Evolutionary conservation across 2,888 invertebrate genomes (phyloP).

Genomic region (Phaonia tiefii): DNA sequence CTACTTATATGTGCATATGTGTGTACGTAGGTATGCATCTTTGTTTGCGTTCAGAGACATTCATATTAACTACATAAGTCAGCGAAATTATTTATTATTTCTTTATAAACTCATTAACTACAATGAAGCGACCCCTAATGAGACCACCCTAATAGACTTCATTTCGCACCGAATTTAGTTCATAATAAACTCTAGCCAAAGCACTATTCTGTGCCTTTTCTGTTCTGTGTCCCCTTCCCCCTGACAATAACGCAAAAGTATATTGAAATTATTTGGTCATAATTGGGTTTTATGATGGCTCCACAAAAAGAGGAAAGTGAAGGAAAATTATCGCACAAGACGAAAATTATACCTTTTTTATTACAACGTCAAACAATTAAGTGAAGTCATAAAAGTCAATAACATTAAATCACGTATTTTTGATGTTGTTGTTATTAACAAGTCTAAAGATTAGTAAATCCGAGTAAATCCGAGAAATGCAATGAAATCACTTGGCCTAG

Average conservation of each 20-base stretch:
- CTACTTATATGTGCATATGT: background rate
- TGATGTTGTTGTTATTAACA: slow-evolving; percentile 9
- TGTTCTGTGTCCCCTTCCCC: no score
- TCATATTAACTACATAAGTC: slow-evolving; percentile 16
- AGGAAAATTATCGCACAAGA: slow-evolving; percentile 1
- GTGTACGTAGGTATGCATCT: background rate
- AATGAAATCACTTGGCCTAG: no score
- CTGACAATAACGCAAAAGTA: no score
- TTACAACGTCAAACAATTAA: slow-evolving; percentile 35
- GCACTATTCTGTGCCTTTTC: background rate
- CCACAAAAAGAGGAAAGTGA: no score
- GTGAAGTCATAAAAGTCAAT: slow-evolving; percentile 33
- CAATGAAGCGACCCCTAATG: no score
- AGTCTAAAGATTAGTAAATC: no score
- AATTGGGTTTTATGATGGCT: background rate
- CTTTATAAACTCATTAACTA: slow-evolving; percentile 34
- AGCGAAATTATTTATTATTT: slow-evolving; percentile 37
- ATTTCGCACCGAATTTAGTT: slow-evolving; percentile 5
- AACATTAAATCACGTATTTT: slow-evolving; percentile 29
- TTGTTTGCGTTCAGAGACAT: background rate
- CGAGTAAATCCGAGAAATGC: no score
- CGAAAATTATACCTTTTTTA: slow-evolving; percentile 19
- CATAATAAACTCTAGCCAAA: slow-evolving; percentile 18
- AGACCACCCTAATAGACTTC: no score
- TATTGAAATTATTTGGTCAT: no score